A percentile compares a stretch with the other conserved stretches of the same genome.
Conservation (phyloP, 1,140 invertebrate species). For the Lasioglossum albipes region DNA sequence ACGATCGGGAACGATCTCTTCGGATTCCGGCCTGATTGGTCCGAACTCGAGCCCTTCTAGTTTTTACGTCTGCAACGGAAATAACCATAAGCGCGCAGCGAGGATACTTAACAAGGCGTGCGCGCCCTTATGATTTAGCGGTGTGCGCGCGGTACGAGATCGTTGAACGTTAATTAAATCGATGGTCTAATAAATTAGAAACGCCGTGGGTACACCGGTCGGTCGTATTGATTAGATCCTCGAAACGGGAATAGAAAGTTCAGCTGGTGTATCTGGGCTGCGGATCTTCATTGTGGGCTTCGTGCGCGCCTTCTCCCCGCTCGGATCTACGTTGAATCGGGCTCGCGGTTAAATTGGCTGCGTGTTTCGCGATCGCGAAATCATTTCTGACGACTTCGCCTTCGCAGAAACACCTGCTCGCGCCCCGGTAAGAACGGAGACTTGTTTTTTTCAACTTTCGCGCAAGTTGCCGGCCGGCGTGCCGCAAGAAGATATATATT, state of each 20-base stretch:
- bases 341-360: background rate
- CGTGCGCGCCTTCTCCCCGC: background rate
- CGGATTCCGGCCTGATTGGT: background rate
- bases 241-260: constrained; percentile 5
- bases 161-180: background rate
- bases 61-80: background rate
- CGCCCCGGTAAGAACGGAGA: background rate
- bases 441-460: background rate
- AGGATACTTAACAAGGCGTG: background rate
- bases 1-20: background rate
- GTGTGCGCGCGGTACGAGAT: background rate
- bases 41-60: background rate
- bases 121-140: background rate
- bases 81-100: background rate
- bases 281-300: background rate
- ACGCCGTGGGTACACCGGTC: background rate
- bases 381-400: background rate
- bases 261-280: background rate
- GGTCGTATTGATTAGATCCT: background rate
- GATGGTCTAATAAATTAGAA: background rate
- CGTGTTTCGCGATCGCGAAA: background rate
- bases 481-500: background rate
- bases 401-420: background rate
- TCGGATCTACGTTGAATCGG: too few relatives aligned
- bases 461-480: background rate